A percentile compares a stretch with the other conserved stretches of the same genome.
phyloP scores from a whole-genome alignment of 2,797 vertebrate species.

The Anniella stebbinsi region DNA sequence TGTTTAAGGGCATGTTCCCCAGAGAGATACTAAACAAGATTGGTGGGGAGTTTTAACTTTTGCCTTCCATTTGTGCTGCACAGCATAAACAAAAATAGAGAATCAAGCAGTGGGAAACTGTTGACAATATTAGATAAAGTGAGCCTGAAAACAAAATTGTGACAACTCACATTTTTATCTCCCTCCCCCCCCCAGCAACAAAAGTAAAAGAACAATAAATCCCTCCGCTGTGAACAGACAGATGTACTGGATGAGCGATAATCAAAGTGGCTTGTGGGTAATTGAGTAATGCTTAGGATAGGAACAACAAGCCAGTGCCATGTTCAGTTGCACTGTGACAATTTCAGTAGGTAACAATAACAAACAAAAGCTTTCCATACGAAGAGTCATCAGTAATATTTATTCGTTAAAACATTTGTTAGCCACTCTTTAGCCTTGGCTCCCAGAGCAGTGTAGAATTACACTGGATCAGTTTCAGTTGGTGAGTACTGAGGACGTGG shows the following conservation, averaged over 20 bases:
- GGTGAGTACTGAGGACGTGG: no score
- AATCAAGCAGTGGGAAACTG: neutral
- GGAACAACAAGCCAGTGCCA: neutral
- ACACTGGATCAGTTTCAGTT: no score
- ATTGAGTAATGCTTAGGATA: neutral
- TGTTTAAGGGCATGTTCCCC: neutral
- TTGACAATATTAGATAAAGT: neutral
- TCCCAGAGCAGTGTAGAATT: neutral
- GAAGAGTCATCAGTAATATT: neutral
- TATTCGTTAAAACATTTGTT: neutral
- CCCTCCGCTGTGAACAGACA: neutral
- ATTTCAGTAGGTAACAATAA: neutral
- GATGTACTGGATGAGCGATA: neutral
- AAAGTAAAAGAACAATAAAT: neutral
- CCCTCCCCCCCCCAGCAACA: neutral
- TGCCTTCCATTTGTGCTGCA: neutral
- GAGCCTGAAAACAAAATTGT: accelerated
- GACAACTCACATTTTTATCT: neutral
- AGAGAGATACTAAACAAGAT: neutral
- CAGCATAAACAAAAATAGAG: slow-evolving; percentile 1
- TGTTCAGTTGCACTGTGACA: neutral
- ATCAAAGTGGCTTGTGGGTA: neutral
- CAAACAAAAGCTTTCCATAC: neutral
- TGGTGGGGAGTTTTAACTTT: neutral
- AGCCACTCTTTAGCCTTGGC: neutral